phyloP scores from a whole-genome alignment of 2,797 vertebrate species.

The Helarctos malayanus region DNA sequence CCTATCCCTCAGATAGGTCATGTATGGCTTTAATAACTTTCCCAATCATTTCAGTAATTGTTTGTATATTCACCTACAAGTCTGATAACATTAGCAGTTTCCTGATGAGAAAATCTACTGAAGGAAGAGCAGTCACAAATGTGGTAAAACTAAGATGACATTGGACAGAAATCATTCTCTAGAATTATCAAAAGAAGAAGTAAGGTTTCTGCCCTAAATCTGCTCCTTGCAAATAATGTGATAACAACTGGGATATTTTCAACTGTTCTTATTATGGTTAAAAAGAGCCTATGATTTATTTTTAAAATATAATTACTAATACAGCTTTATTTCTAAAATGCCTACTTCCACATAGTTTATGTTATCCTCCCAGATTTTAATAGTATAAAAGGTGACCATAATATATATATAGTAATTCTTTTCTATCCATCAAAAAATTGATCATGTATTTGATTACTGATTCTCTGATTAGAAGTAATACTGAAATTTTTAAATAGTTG shows the following conservation, averaged over 20 bases:
- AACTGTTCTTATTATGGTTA: constrained; percentile 31
- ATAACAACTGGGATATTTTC: constrained; percentile 40
- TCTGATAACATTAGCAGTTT: constrained; percentile 63
- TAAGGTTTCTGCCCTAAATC: not conserved
- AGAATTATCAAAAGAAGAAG: constrained; percentile 17
- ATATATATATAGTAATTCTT: not conserved
- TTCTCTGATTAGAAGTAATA: not conserved
- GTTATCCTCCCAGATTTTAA: not conserved
- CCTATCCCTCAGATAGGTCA: constrained; percentile 41
- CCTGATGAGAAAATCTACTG: constrained; percentile 48
- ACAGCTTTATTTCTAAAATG: constrained; percentile 25
- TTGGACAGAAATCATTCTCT: constrained; percentile 40
- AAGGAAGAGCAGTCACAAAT: constrained; percentile 51
- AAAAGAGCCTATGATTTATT: constrained; percentile 47
- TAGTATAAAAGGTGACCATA: not conserved
- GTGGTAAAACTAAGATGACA: constrained; percentile 60
- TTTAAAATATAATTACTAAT: constrained; percentile 20
- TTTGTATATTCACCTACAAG: constrained; percentile 53
- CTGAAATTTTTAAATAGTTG: not conserved
- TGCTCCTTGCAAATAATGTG: constrained; percentile 43
- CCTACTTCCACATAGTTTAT: not conserved
- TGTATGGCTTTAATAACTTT: constrained; percentile 61
- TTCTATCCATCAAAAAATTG: constrained; percentile 37
- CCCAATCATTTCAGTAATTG: constrained; percentile 61
- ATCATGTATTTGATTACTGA: not conserved